Conservation (phyloP, 1,140 invertebrate genomes). For the Hycleus cichorii region DNA sequence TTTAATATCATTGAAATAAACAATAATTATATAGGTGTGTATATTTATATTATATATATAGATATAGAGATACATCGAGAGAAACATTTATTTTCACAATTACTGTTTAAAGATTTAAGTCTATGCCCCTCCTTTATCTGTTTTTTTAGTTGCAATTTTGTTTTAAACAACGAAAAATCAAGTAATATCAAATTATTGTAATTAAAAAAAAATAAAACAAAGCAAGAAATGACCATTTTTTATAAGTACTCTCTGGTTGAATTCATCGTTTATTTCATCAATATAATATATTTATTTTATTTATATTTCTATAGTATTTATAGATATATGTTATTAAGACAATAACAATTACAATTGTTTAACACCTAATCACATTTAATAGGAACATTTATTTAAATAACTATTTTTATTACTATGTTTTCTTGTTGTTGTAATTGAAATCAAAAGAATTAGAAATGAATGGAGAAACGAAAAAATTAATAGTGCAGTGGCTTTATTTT, state of each 20-base stretch:
- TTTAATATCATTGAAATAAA: constrained; percentile 5
- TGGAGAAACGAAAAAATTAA: constrained; percentile 15
- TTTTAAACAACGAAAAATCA: not conserved
- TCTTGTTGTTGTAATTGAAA: no score
- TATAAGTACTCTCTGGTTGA: not conserved
- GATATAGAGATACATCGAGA: constrained; percentile 26
- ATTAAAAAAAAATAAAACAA: not conserved
- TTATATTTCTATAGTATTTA: constrained; percentile 25
- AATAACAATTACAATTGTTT: constrained; percentile 18
- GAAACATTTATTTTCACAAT: constrained; percentile 28
- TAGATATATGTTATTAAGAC: constrained; percentile 13
- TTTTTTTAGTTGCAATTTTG: constrained; percentile 12
- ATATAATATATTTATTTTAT: constrained; percentile 13
- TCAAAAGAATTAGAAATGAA: not conserved
- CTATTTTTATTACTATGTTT: not conserved
- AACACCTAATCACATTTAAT: constrained; percentile 30
- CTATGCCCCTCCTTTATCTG: constrained; percentile 35
- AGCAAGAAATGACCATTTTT: not conserved
- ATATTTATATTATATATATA: constrained; percentile 2
- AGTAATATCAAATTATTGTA: not conserved
- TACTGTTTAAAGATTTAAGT: constrained; percentile 28
- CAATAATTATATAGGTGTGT: constrained; percentile 4
- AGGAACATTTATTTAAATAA: constrained; percentile 33
- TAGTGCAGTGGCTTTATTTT: constrained; percentile 9
- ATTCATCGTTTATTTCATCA: not conserved